These are phyloP conservation scores for Choloepus hoffmanni DNA, from an alignment of 2,113 vertebrate genomes.

Conservation along the genomic window DNA sequence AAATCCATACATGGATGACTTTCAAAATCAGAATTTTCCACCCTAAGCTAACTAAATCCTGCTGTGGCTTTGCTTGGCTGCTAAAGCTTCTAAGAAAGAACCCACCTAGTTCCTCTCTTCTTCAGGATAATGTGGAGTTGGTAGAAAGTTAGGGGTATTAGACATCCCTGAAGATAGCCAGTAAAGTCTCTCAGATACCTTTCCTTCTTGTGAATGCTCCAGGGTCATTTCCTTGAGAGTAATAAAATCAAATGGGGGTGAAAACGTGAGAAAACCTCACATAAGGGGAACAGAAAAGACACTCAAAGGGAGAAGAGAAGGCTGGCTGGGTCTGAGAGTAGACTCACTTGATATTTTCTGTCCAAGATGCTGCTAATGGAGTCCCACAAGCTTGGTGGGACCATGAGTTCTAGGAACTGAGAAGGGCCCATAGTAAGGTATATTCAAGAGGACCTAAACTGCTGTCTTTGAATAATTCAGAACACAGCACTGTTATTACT, in stretches of 20 bases:
- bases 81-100: not conserved
- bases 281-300: not conserved
- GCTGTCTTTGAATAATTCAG: not conserved
- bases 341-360: not conserved
- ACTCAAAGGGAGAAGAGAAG: no score
- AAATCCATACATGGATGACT: not conserved
- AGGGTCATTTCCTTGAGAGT: not conserved
- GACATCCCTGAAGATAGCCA: not conserved
- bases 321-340: not conserved
- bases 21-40: not conserved
- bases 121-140: not conserved
- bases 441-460: not conserved
- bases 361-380: not conserved
- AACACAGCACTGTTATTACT: not conserved
- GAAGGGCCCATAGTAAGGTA: not conserved
- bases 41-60: not conserved
- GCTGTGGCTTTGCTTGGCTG: not conserved
- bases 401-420: not conserved
- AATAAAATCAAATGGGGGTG: not conserved
- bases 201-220: not conserved
- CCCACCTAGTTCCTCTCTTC: not conserved
- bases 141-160: not conserved
- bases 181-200: not conserved
- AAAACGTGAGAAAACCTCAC: not conserved
- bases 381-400: not conserved